Evolutionary conservation across 1,140 invertebrate genomes (phyloP), one percentile per base, ranked within the genome.

Genomic region (Nebria ingens): DNA sequence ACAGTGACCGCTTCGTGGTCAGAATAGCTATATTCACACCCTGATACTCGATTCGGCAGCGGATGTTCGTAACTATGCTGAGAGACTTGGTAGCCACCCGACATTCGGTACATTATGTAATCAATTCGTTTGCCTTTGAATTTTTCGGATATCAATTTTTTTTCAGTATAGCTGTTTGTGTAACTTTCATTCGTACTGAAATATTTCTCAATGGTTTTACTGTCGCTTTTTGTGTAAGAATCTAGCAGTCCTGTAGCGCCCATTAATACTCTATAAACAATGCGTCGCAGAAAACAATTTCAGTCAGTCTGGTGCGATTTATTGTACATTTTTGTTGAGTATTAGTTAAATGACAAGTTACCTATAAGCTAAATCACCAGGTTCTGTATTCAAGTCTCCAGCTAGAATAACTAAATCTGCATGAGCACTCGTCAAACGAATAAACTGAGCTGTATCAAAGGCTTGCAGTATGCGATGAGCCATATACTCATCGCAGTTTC

Each of bases 371-470:
- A 97, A 76, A 69, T 95, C 89, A 19, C 80, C 78, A 2, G 93
- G 91, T 66, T 89, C 86, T 2, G 90, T 83, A 72, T 98, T 98
- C 3, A 97, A 81, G 76, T 98, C 95, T 4, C 95, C 95, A 25
- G 86, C 91, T 53, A 97, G 72, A 63, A 98, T 83, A 17, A 85
- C 81, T 12, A 92, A 71, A 74, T 96, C 89, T 45, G 87, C 85
- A 58, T 77, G 74, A 6, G 78, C 75, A 49, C 85, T 83, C 0
- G 93, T 97, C 57, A 90, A 76, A 59, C 85, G 83, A 29, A 98
- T 86, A 70, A 98, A 93, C 74, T 97, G 91, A 54, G 91, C 89
- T 52, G 91, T 89, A 66, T 97, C 92, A 72, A 93, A 94, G 13
- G 91, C 89, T 78, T 98, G 95, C 20, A 92, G 76, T 2, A 95